A percentile compares a stretch with the other conserved stretches of the same genome.
These are phyloP conservation scores for Noctua janthina DNA, from an alignment of 2,888 invertebrate genomes.

Conservation along the genomic window DNA sequence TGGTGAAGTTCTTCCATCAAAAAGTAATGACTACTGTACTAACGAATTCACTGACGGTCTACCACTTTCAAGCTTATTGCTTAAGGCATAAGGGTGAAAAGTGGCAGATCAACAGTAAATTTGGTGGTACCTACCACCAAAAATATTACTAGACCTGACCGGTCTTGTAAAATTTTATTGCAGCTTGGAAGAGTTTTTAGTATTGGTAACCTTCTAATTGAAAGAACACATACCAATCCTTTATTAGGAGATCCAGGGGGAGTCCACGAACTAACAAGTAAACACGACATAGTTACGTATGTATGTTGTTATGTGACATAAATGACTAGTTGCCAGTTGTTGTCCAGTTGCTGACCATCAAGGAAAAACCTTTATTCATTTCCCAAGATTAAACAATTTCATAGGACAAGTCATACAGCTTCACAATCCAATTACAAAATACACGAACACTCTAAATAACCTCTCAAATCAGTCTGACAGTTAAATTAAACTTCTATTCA, in stretches of 20 bases:
- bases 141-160: too few species aligned
- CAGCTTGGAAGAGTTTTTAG: too few species aligned
- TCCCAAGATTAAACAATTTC: neutral
- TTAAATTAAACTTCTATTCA: conserved; percentile 37
- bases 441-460: conserved; percentile 27
- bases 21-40: too few species aligned
- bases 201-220: too few species aligned
- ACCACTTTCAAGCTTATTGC: too few species aligned
- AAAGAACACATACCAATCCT: too few species aligned
- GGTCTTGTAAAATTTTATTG: too few species aligned
- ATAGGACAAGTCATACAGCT: neutral
- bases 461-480: conserved; percentile 16
- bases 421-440: conserved; percentile 27
- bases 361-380: neutral
- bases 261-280: neutral
- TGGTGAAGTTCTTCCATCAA: neutral
- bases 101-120: too few species aligned
- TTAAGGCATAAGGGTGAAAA: too few species aligned
- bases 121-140: too few species aligned
- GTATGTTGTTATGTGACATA: neutral
- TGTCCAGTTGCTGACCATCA: neutral
- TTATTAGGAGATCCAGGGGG: neutral
- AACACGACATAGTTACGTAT: neutral
- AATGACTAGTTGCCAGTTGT: neutral
- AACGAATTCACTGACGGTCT: too few species aligned